Percentiles rank a stretch among this genome's conserved stretches.
Evolutionary conservation across 2,888 invertebrate species (phyloP).

Genomic region (Tachina grossa): DNA sequence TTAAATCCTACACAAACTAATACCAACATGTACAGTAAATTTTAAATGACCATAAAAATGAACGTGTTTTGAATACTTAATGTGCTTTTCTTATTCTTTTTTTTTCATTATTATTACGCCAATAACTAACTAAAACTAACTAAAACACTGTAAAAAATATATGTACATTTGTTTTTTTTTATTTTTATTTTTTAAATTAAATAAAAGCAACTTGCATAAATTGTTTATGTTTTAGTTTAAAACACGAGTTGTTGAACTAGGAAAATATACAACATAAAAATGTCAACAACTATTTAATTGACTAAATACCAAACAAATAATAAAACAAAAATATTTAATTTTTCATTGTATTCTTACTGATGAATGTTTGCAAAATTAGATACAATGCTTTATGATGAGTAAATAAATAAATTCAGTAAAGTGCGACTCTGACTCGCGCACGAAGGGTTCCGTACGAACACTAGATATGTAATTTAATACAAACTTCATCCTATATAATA

Average conservation of each 20-base stretch:
- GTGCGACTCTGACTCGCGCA: no score
- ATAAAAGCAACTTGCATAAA: background rate
- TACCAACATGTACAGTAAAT: constrained; percentile 61
- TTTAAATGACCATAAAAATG: constrained; percentile 66
- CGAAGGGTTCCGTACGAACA: no score
- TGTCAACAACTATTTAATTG: constrained; percentile 51
- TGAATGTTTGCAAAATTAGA: background rate
- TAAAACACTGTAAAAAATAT: background rate
- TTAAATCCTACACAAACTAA: constrained; percentile 63
- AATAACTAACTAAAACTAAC: constrained; percentile 13
- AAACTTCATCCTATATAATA: no score
- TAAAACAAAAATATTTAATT: background rate
- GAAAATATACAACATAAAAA: constrained; percentile 23
- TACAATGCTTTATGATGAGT: background rate
- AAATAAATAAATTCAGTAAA: no score
- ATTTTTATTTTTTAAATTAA: background rate
- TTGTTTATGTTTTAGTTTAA: background rate
- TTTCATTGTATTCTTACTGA: background rate
- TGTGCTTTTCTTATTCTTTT: constrained; percentile 15
- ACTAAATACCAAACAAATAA: constrained; percentile 27
- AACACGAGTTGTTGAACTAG: constrained; percentile 5
- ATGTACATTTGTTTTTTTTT: background rate
- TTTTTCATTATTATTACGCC: background rate
- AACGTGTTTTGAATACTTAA: constrained; percentile 64
- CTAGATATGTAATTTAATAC: no score